Evolutionary conservation across 2,888 invertebrate species (phyloP).

Genomic region (Agrochola macilenta): DNA sequence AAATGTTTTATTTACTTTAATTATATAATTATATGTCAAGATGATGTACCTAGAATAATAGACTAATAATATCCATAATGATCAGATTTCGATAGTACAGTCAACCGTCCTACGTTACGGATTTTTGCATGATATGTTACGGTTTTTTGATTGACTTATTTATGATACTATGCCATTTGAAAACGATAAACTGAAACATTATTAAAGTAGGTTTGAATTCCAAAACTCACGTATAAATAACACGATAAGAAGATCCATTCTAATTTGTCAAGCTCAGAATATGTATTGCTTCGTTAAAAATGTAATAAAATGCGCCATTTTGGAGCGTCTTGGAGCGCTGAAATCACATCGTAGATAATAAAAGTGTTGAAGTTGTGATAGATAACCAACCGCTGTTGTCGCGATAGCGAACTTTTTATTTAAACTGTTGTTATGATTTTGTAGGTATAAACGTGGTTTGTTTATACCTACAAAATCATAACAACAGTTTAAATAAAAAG

Average conservation of each 20-base stretch:
- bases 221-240: not conserved
- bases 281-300: constrained; percentile 46
- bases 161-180: not conserved
- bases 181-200: not conserved
- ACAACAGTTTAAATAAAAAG: too few relatives aligned
- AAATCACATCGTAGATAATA: constrained; percentile 31
- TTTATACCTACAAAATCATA: too few relatives aligned
- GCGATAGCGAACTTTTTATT: constrained; percentile 5
- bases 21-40: not conserved
- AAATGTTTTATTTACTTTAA: too few relatives aligned
- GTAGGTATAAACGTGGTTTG: too few relatives aligned
- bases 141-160: too few relatives aligned
- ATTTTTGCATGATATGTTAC: too few relatives aligned
- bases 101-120: not conserved
- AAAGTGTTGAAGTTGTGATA: constrained; percentile 45
- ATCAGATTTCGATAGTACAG: not conserved
- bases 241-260: constrained; percentile 20
- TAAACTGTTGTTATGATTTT: constrained; percentile 4
- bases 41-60: not conserved
- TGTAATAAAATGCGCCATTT: constrained; percentile 43
- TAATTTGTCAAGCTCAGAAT: constrained; percentile 37
- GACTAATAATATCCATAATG: not conserved
- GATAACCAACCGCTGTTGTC: constrained; percentile 11
- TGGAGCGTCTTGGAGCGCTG: constrained; percentile 13
- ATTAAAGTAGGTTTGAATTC: not conserved